These are phyloP conservation scores for Crypturellus tataupa DNA, from an alignment of 2,797 vertebrate species.

Conservation along the genomic window DNA sequence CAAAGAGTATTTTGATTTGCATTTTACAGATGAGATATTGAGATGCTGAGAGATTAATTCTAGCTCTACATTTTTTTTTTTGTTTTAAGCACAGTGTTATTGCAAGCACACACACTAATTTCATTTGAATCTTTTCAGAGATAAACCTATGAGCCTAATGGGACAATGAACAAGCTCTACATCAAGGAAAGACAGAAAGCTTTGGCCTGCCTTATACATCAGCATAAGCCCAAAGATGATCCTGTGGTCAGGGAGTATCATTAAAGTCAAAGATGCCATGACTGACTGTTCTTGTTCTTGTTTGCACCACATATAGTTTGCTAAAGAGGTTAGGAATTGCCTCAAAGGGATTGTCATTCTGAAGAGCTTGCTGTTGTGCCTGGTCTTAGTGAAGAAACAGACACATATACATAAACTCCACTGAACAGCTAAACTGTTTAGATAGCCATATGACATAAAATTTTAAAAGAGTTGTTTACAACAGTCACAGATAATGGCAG, in stretches of 20 bases:
- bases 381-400: not conserved
- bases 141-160: not conserved
- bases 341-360: not conserved
- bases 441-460: not conserved
- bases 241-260: not conserved
- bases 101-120: rapidly evolving
- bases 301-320: not conserved
- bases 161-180: not conserved
- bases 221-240: not conserved
- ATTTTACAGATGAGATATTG: not conserved
- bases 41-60: not conserved
- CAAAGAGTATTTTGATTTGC: not conserved
- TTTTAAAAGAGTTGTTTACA: not conserved
- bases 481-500: not conserved
- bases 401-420: not conserved
- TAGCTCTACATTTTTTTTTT: not conserved
- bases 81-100: not conserved
- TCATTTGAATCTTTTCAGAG: not conserved
- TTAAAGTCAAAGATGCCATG: not conserved
- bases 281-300: not conserved
- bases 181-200: not conserved
- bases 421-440: not conserved
- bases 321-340: not conserved
- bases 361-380: not conserved
- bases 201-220: not conserved